Conservation (phyloP, 1,140 invertebrate genomes). For the Aplysia californica region DNA sequence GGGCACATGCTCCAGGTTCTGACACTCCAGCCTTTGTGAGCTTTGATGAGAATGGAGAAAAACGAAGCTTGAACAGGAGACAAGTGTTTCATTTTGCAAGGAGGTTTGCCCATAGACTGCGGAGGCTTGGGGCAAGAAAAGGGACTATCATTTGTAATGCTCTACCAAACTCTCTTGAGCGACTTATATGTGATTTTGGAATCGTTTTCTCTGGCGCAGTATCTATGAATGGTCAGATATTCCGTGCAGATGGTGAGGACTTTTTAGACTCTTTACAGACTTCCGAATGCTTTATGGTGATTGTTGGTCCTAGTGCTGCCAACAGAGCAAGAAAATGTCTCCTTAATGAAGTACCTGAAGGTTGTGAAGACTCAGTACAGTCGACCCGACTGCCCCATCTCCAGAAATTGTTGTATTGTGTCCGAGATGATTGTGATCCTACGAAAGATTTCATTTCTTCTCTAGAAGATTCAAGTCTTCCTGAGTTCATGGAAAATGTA, state of each 20-base stretch:
- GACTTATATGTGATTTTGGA: conserved; percentile 33
- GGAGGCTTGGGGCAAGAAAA: conserved; percentile 16
- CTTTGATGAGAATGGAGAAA: background rate
- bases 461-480: background rate
- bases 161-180: conserved; percentile 36
- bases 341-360: background rate
- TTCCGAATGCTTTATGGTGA: conserved; percentile 13
- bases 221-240: conserved; percentile 32
- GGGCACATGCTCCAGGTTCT: conserved; percentile 3
- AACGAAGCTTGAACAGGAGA: conserved; percentile 10
- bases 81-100: conserved; percentile 22
- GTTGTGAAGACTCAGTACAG: background rate
- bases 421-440: background rate
- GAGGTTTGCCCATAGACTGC: conserved; percentile 23
- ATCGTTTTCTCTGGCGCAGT: conserved; percentile 22
- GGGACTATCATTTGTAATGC: conserved; percentile 30
- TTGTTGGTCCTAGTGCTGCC: conserved; percentile 18
- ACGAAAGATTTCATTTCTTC: conserved; percentile 16
- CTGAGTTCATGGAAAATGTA: background rate
- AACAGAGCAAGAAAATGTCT: conserved; percentile 15
- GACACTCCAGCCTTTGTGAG: conserved; percentile 31
- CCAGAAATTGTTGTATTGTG: conserved; percentile 10
- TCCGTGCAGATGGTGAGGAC: conserved; percentile 36
- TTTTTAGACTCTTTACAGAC: conserved; percentile 24
- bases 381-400: conserved; percentile 18